Evolutionary conservation across 2,797 vertebrate genomes (phyloP), one percentile per base, ranked within the genome.

Genomic region (Rhynchonycteris naso): DNA sequence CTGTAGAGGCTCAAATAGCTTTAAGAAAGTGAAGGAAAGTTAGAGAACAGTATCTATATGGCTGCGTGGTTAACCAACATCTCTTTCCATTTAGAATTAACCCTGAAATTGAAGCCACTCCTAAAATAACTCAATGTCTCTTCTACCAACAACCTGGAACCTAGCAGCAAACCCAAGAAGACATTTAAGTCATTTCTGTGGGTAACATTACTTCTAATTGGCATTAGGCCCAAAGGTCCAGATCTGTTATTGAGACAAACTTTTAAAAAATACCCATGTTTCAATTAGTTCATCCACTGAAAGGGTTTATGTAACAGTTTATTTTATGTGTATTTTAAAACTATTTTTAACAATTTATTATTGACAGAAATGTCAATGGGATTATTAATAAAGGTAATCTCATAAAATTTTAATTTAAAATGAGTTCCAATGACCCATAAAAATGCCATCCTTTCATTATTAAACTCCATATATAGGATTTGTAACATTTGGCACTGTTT

Each of bases 31-130:
- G 50, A 92, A 75, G 47, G 14, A 26, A 94, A 83, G 68, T 38
- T 18, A 50, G 8, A 90, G 30, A 59, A 43, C 33, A 80, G 28
- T 33, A 79, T 90, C 76, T 79, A 4, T 38, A 86, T n/a, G 24
- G 75, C 24, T 80, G 4, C 30, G 38, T 74, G 54, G n/a, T 58
- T 93, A 87, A n/a, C 19, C 52, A 54, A 93, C 75, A 69, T 82
- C 58, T 18, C 35, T 85, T 79, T 81, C 61, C 72, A 82, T 52
- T 93, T 84, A 96, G 61, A 97, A 95, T 79, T 91, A 95, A 94
- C 80, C 33, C 52, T 88, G 87, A 97, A 96, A 93, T 52, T 85
- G 65, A 90, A 96, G 80, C 22, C 72, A 91, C 35, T 21, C 65
- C 33, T 56, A 75, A 93, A 96, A 84, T 78, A 95, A 95, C 33